A percentile compares a stretch with the other conserved stretches of the same genome.
Conservation (phyloP, 2,888 invertebrate species). For the Coleophora flavipennella region DNA sequence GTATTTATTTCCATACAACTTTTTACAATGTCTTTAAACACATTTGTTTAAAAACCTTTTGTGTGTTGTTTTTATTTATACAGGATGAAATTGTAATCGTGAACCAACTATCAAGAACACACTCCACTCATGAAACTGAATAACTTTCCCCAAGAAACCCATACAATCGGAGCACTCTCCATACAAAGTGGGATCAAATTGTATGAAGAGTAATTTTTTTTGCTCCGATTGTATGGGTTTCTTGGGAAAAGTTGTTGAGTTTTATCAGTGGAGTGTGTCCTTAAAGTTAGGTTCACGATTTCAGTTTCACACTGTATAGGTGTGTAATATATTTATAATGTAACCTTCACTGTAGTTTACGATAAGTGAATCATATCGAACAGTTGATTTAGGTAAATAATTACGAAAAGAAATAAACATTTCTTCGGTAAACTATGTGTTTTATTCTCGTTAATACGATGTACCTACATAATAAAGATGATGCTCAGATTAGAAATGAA, state of each 20-base stretch:
- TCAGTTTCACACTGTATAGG: neutral
- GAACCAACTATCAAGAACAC: neutral
- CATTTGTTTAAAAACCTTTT: too few species aligned
- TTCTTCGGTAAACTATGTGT: conserved; percentile 38
- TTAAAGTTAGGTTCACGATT: too few species aligned
- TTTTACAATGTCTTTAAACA: too few species aligned
- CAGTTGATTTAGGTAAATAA: conserved; percentile 59
- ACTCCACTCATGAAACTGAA: too few species aligned
- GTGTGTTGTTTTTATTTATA: neutral
- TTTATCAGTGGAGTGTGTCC: too few species aligned
- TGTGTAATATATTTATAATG: conserved; percentile 10
- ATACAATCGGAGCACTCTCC: neutral
- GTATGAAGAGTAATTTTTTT: neutral
- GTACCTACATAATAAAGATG: neutral
- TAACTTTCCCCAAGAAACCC: too few species aligned
- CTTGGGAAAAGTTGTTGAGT: too few species aligned
- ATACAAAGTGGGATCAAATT: neutral
- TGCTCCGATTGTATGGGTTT: too few species aligned
- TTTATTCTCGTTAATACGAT: conserved; percentile 21
- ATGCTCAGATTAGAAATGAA: too few species aligned
- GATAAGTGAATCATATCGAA: conserved; percentile 65
- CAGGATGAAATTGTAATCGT: neutral
- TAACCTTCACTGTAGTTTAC: conserved; percentile 43
- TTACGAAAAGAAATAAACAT: conserved; percentile 62
- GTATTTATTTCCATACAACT: too few species aligned